phyloP scores from a whole-genome alignment of 1,140 invertebrate genomes.

The Copidosoma floridanum region DNA sequence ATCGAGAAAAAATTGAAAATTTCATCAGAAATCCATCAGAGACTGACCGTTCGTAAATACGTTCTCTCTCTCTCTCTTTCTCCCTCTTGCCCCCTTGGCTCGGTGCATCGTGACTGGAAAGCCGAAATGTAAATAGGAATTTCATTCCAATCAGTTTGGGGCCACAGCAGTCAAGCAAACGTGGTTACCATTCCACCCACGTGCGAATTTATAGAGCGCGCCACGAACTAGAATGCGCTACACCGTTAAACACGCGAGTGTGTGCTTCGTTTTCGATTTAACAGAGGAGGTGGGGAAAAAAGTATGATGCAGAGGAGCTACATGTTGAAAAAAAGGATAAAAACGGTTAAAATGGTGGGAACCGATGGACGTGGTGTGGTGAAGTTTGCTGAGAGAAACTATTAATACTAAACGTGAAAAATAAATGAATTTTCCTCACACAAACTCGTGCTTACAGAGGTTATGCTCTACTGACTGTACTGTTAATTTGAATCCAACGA shows the following conservation, averaged over 20 bases:
- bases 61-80: background rate
- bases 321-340: no score
- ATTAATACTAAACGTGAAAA: no score
- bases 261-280: conserved; percentile 9
- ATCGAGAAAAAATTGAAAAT: conserved; percentile 20
- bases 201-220: conserved; percentile 26
- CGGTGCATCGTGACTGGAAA: conserved; percentile 24
- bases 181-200: conserved; percentile 18
- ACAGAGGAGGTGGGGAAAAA: background rate
- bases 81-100: no score
- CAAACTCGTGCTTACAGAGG: no score
- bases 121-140: conserved; percentile 33
- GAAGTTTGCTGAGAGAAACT: no score
- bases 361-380: no score
- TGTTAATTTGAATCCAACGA: no score
- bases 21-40: conserved; percentile 27
- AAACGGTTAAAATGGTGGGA: no score
- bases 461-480: no score
- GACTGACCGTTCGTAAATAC: conserved; percentile 22
- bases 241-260: conserved; percentile 27
- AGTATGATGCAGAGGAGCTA: background rate
- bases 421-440: no score
- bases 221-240: conserved; percentile 22
- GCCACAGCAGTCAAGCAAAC: no score
- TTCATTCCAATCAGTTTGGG: conserved; percentile 25